Evolutionary conservation across 2,797 vertebrate species (phyloP), one percentile per base, ranked within the genome.

Genomic region (Sus cebifrons): DNA sequence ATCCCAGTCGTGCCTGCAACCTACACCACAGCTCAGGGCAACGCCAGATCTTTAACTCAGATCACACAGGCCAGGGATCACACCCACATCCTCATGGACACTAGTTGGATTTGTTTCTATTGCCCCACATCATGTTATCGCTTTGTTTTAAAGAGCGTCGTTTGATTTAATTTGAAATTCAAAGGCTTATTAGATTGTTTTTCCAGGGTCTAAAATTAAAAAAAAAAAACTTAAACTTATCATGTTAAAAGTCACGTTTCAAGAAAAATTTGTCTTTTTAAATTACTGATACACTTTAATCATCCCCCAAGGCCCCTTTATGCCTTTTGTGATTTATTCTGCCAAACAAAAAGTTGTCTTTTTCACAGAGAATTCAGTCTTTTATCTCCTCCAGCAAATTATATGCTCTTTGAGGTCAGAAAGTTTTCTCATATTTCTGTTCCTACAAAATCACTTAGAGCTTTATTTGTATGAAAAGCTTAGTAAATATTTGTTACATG

Each of bases 111-210:
- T 49, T 49, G 44, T 49, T 49, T 49, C 44, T 7, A 49, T 49
- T 49, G 44, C 44, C 6, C 44, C 9, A 49, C 44, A 36, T 97
- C 54, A 89, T 54, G 68, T 74, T 97, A 93, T 68, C 56, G 54
- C 67, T 44, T 11, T 83, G 91, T 90, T 87, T 16, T 36, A 95
- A 88, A 44, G 49, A 40, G 40, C 49, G 68, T 88, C 89, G 88
- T 81, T 90, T 86, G 56, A 88, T 81, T 93, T 91, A 89, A 77
- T 95, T 89, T 95, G 52, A 89, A 89, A 85, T 89, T 79, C 77
- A 89, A 25, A 88, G 44, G 8, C 21, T 88, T 86, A 77, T 88
- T 86, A 77, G 23, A 12, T 73, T 75, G 52, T 68, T 85, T 73
- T 92, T 89, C 91, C 12, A 73, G 60, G 11, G 11, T 92, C 73